Percentiles rank a stretch among this genome's conserved stretches.
Evolutionary conservation across 2,797 vertebrate species (phyloP).

Genomic region (Etheostoma perlongum): DNA sequence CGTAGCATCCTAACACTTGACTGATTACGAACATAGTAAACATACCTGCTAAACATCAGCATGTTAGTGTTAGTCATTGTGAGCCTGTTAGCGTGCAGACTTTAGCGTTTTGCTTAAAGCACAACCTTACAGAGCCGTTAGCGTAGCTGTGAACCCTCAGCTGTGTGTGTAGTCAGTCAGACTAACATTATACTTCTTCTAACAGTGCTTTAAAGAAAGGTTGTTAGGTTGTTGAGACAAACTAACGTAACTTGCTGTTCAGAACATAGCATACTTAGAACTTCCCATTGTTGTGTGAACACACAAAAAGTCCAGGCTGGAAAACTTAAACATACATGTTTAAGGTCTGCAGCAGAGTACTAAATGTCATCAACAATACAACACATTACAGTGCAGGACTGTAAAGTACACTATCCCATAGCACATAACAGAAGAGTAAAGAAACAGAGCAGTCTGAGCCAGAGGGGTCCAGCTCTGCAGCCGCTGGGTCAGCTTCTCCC

Average conservation of each 20-base stretch:
- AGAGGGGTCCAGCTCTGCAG: slow-evolving; percentile 36
- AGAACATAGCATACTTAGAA: not conserved
- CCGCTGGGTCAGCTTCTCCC: slow-evolving; percentile 52
- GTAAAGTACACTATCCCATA: slow-evolving; percentile 1
- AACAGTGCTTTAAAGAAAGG: not conserved
- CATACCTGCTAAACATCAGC: not conserved
- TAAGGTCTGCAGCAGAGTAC: not conserved
- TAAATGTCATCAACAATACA: slow-evolving; percentile 13
- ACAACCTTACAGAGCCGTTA: not conserved
- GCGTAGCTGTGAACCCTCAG: not conserved
- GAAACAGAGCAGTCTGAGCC: slow-evolving; percentile 26
- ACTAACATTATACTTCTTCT: not conserved
- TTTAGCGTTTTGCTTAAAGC: not conserved
- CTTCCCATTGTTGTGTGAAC: not conserved
- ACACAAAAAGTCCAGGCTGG: not conserved
- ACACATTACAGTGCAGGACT: not conserved
- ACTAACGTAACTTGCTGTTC: not conserved
- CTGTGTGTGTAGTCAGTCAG: not conserved
- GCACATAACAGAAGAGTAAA: slow-evolving; percentile 14
- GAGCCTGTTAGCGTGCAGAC: not conserved
- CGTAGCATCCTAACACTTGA: not conserved
- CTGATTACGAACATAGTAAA: not conserved
- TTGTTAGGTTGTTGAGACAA: not conserved
- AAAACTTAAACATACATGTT: not conserved
- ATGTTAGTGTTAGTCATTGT: not conserved